Evolutionary conservation across 1,140 invertebrate species (phyloP).

Genomic region (Brachionus manjavacas): DNA sequence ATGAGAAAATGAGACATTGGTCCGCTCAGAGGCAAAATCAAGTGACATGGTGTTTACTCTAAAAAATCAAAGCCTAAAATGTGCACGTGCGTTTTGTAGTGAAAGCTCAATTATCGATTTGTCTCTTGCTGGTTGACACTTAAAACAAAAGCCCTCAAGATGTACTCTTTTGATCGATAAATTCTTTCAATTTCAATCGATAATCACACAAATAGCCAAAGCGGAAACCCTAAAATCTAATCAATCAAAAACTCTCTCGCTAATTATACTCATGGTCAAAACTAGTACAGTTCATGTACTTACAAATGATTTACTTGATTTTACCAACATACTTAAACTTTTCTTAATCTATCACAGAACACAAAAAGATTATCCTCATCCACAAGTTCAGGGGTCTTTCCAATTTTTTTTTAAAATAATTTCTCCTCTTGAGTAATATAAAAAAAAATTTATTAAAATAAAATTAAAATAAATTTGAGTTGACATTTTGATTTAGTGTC

Average conservation of each 20-base stretch:
- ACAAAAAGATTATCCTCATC: no score
- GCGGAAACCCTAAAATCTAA: neutral
- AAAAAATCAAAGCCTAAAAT: neutral
- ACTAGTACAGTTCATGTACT: neutral
- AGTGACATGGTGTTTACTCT: neutral
- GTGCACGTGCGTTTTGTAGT: neutral
- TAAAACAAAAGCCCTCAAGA: constrained; percentile 27
- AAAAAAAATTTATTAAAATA: no score
- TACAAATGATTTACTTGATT: neutral
- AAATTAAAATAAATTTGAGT: no score
- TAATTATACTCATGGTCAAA: neutral
- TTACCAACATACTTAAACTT: no score
- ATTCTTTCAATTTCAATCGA: constrained; percentile 2
- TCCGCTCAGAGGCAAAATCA: neutral
- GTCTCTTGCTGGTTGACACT: constrained; percentile 12
- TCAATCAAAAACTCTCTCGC: constrained; percentile 23
- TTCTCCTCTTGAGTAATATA: no score
- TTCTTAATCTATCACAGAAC: no score
- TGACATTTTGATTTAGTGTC: no score
- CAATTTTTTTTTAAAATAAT: no score
- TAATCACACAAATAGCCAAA: neutral
- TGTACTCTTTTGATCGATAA: constrained; percentile 29
- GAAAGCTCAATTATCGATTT: constrained; percentile 11
- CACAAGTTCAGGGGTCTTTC: no score
- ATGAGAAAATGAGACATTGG: neutral